A percentile compares a stretch with the other conserved stretches of the same genome.
Evolutionary conservation across 2,113 vertebrate species (phyloP).

Genomic region (Sitta europaea): DNA sequence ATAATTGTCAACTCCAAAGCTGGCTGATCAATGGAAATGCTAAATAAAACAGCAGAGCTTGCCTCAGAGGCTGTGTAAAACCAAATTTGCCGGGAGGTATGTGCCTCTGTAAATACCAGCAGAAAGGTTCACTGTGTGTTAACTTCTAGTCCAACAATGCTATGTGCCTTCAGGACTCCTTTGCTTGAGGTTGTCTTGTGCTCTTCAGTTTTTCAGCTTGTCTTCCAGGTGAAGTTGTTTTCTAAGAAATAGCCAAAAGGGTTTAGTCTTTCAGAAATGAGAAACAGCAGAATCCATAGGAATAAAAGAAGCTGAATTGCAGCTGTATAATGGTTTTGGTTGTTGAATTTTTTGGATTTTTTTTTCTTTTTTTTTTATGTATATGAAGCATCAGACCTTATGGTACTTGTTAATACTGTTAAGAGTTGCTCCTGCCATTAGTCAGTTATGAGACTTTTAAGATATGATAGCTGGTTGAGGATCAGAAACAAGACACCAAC

Average conservation of each 20-base stretch:
- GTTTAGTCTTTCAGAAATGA: not conserved
- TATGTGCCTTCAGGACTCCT: not conserved
- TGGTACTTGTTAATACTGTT: not conserved
- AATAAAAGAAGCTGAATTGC: not conserved
- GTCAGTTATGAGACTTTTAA: not conserved
- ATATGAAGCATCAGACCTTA: not conserved
- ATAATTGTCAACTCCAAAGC: not conserved
- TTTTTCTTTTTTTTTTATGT: not conserved
- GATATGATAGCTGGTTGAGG: not conserved
- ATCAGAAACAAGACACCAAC: not conserved
- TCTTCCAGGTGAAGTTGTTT: not conserved
- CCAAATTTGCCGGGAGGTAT: not conserved
- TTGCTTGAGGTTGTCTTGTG: not conserved
- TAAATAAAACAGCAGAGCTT: slow-evolving; percentile 29
- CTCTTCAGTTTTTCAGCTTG: not conserved
- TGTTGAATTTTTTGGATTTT: not conserved
- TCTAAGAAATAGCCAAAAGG: not conserved
- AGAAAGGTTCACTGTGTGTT: not conserved
- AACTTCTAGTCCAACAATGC: not conserved
- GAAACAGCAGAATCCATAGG: not conserved
- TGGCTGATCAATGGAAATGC: slow-evolving; percentile 20
- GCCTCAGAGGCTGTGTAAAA: not conserved
- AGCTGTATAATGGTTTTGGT: not conserved
- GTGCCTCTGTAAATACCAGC: not conserved
- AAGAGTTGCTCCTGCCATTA: not conserved